Evolutionary conservation across 2,113 vertebrate genomes (phyloP).

Genomic region (Alligator mississippiensis): DNA sequence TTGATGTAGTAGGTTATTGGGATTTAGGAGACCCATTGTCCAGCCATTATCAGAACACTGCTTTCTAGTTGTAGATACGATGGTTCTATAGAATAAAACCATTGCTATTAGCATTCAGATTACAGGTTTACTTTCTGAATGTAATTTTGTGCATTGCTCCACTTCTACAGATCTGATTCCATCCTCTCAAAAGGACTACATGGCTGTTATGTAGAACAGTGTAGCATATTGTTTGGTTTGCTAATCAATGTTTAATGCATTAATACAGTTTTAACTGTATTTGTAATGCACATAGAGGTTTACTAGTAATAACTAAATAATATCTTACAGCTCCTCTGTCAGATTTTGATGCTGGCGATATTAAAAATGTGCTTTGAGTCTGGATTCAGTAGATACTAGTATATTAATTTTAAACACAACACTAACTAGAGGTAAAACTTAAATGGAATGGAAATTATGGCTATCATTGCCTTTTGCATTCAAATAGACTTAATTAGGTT

Average conservation of each 20-base stretch:
- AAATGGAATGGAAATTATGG: constrained; percentile 35
- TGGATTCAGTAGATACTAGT: background rate
- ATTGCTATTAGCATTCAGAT: background rate
- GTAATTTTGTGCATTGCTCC: background rate
- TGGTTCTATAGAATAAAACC: background rate
- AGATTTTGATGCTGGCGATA: background rate
- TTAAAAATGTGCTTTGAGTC: background rate
- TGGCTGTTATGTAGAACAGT: background rate
- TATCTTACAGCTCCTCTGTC: background rate
- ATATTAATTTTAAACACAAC: background rate
- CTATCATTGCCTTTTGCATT: background rate
- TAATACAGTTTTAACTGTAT: background rate
- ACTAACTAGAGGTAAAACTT: background rate
- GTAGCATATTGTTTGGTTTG: background rate
- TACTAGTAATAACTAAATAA: background rate
- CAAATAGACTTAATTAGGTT: constrained; percentile 30
- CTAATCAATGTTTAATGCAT: background rate
- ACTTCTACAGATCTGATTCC: background rate
- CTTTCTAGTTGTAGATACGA: background rate
- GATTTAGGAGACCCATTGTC: no score
- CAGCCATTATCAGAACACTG: no score
- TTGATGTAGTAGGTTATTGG: background rate
- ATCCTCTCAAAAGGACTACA: background rate
- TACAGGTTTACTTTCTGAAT: background rate
- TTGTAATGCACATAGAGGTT: background rate